phyloP scores from a whole-genome alignment of 2,113 vertebrate genomes.

The Martes martes region DNA sequence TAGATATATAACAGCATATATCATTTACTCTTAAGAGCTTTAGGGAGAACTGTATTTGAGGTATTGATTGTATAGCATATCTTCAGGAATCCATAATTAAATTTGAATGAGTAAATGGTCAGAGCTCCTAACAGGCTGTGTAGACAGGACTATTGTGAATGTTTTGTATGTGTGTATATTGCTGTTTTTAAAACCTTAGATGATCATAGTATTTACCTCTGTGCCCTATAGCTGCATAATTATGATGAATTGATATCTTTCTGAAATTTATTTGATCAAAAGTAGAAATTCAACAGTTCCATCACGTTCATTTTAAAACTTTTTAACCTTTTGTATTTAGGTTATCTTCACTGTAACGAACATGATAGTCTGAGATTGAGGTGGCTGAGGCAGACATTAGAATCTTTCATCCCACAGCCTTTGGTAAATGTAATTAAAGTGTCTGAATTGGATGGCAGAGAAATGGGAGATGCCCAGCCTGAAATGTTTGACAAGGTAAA shows the following conservation, averaged over 20 bases:
- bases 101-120: neutral
- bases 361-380: constrained; percentile 83
- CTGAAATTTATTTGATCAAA: constrained; percentile 34
- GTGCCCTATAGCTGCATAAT: constrained; percentile 4
- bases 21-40: neutral
- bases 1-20: neutral
- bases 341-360: constrained; percentile 91
- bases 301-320: neutral
- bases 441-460: constrained; percentile 88
- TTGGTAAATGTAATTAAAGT: constrained; percentile 81
- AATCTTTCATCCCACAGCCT: constrained; percentile 90
- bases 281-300: constrained; percentile 2
- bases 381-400: constrained; percentile 89
- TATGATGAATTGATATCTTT: neutral
- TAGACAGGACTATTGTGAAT: neutral
- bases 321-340: constrained; percentile 78
- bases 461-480: constrained; percentile 82
- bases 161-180: neutral
- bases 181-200: constrained; percentile 6
- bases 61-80: neutral
- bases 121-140: neutral
- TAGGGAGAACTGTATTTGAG: neutral
- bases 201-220: neutral
- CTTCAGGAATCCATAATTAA: constrained; percentile 4
- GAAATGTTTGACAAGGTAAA: constrained; percentile 89